Percentiles rank a stretch among this genome's conserved stretches.
Conservation (phyloP, 2,888 invertebrate genomes). For the Saturnia pavonia region DNA sequence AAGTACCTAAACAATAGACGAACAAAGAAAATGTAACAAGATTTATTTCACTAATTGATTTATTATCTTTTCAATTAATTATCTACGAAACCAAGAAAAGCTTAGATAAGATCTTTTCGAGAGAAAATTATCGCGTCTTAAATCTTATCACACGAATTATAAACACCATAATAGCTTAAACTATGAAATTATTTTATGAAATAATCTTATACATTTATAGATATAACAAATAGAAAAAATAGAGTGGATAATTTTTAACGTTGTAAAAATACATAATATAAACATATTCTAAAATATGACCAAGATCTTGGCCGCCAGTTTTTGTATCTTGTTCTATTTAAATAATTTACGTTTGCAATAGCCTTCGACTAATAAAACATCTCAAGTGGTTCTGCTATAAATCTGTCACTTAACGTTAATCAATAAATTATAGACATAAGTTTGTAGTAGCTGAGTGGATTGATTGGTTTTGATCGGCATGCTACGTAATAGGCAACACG, state of each 20-base stretch:
- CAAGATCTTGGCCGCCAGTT: background rate
- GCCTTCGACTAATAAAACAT: background rate
- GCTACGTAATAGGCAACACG: background rate
- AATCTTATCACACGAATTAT: too few relatives aligned
- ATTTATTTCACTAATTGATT: too few relatives aligned
- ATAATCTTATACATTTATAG: too few relatives aligned
- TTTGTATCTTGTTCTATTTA: background rate
- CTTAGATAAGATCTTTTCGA: too few relatives aligned
- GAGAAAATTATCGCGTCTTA: too few relatives aligned
- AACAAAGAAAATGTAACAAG: too few relatives aligned
- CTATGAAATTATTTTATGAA: too few relatives aligned
- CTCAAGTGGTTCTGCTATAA: background rate
- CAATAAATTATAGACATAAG: background rate
- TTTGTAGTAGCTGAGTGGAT: background rate
- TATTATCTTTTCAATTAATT: too few relatives aligned
- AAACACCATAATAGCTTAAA: too few relatives aligned
- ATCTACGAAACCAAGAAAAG: too few relatives aligned
- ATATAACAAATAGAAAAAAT: background rate
- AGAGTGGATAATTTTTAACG: background rate
- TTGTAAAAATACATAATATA: background rate
- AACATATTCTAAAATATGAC: background rate
- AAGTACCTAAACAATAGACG: too few relatives aligned
- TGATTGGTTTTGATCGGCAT: background rate
- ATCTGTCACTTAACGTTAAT: conserved; percentile 8
- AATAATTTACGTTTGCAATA: conserved; percentile 1